Evolutionary conservation across 2,888 invertebrate genomes (phyloP), one percentile per base, ranked within the genome.

Genomic region (Atethmia centrago): DNA sequence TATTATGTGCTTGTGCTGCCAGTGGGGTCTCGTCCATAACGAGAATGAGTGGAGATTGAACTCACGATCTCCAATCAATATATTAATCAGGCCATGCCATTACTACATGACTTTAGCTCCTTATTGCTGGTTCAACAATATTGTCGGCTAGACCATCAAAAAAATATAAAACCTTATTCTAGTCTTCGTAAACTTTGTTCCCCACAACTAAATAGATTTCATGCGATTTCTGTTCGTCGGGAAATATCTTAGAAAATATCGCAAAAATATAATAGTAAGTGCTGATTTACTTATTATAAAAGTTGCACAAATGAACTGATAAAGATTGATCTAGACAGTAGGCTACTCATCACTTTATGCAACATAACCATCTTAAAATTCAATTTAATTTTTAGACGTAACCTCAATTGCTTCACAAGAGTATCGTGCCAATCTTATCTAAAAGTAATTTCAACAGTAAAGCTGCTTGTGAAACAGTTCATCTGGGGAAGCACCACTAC

Each of bases 351-450:
- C 74, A 58, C 0, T 58, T 62, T 66, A 55, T 28, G 83, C 69
- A 80, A 80, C 25, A 28, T 16, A n/a, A 3, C 55, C 55, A 59
- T 65, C 67, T 71, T 71, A 53, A 68, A 74, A 68, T 61, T 71
- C 59, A 68, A 84, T 56, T 80, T 66, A 66, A 25, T 31, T 49
- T 75, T 66, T 28, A 58, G 58, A 68, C 82, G 82, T 74, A 83
- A 80, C 70, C 53, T 56, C 21, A 45, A 56, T 81, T 81, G 80
- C 70, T 66, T 45, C 56, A 82, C 47, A 25, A 75, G 74, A 45
- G 31, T 51, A 66, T 82, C 79, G 70, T 62, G 71, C 61, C 47
- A 71, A 79, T 79, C 75, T 83, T 70, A 56, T 74, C 74, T 83
- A 10, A 55, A 53, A 70, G 56, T 82, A 62, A 78, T 82, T 78